phyloP scores from a whole-genome alignment of 2,113 vertebrate genomes.

The Cygnus buccinator region DNA sequence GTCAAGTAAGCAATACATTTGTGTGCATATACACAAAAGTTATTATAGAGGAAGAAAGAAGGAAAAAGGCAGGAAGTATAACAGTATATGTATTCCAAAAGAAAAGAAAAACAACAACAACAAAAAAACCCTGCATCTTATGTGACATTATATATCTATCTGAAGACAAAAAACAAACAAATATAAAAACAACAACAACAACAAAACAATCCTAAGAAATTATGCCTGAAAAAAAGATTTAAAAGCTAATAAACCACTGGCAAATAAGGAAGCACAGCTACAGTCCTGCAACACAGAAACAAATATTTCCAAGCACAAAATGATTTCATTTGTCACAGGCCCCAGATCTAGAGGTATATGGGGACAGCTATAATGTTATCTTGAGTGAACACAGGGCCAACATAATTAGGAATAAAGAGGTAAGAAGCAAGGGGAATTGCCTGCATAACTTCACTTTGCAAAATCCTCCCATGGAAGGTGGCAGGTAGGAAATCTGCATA shows the following conservation, averaged over 20 bases:
- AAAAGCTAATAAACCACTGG: neutral
- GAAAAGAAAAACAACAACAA: neutral
- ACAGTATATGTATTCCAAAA: neutral
- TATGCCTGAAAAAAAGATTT: neutral
- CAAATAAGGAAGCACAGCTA: neutral
- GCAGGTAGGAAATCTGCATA: conserved; percentile 78
- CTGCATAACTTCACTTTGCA: conserved; percentile 77
- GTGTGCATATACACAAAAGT: neutral
- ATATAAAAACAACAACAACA: neutral
- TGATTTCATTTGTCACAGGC: conserved; percentile 67
- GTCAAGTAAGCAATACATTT: neutral
- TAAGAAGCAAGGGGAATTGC: conserved; percentile 67
- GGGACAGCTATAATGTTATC: conserved; percentile 70
- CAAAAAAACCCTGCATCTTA: neutral
- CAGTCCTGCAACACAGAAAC: neutral
- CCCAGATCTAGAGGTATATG: conserved; percentile 54
- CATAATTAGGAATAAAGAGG: conserved; percentile 78
- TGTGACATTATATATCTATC: neutral
- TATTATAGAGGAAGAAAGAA: neutral
- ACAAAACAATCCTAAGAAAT: neutral
- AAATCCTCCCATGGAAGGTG: conserved; percentile 70
- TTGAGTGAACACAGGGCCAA: conserved; percentile 77
- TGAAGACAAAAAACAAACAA: neutral
- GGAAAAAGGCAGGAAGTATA: neutral
- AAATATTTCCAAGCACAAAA: conserved; percentile 10